Evolutionary conservation across 1,140 invertebrate genomes (phyloP).

Genomic region (Apis mellifera): Amel_HAv3.1 CM009931.2:15252501-15253000

Average conservation of each 20-base stretch:
- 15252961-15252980: conserved; percentile 58
- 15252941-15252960: conserved; percentile 69
- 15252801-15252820: conserved; percentile 63
- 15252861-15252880: conserved; percentile 13
- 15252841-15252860: conserved; percentile 1
- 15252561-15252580: no score
- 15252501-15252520: no score
- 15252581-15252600: no score
- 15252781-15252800: conserved; percentile 70
- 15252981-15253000: not conserved
- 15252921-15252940: conserved; percentile 61
- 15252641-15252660: no score
- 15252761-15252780: conserved; percentile 57
- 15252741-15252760: conserved; percentile 35
- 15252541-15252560: no score
- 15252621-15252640: no score
- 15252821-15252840: conserved; percentile 41
- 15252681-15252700: no score
- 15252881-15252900: conserved; percentile 34
- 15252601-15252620: no score
- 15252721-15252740: conserved; percentile 7
- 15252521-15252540: no score
- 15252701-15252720: no score
- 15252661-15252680: no score
- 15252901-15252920: conserved; percentile 49